Base-by-base conservation (phyloP, 2,888 invertebrate genomes). In the Nephrocerus scutellatus region DNA sequence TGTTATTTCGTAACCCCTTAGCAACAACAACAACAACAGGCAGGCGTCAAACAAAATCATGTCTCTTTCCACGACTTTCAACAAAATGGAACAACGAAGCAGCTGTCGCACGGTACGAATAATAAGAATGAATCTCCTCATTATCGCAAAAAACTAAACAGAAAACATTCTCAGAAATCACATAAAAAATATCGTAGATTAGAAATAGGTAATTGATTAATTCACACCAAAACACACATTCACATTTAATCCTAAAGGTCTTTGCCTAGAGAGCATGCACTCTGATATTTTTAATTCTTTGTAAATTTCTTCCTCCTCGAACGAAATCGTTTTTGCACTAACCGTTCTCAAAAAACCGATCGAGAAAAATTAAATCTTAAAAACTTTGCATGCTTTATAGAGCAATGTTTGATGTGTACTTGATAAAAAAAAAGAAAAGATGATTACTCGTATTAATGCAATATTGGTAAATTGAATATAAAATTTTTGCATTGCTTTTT, bases 41-140 rank as follows among this genome's bases (percentile, higher is more conserved):
- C 87, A 66, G 84, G 85, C 56, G 86, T 86, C 12, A 69, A 69
- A 73, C 79, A 80, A 59, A 87, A 87, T 68, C 87, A 87, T 71
- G 88, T 88, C 54, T 85, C 85, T 68, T 88, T 88, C 72, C 86
- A 86, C 32, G 87, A 87, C 72, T 85, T 88, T 70, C 85, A 86
- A 71, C 86, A 87, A 72, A 88, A 88, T 60, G 88, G 87, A 65
- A 80, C 84, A 60, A 84, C 84, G 44, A 88, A 88, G 74, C 84
- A 65, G 50, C 58, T 88, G 73, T 80, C 85, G 67, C 83, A 86
- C 76, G 88, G 88, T 87, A 79, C 77, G 78, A 76, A 74, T 75
- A 75, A 75, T 73, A 74, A 73, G 72, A 76, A 72, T 63, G 52
- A n/a, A n/a, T n/a, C n/a, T n/a, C 52, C 58, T 75, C 76, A 73